Conservation (phyloP, 2,797 vertebrate species). For the Amniataba percoides region DNA sequence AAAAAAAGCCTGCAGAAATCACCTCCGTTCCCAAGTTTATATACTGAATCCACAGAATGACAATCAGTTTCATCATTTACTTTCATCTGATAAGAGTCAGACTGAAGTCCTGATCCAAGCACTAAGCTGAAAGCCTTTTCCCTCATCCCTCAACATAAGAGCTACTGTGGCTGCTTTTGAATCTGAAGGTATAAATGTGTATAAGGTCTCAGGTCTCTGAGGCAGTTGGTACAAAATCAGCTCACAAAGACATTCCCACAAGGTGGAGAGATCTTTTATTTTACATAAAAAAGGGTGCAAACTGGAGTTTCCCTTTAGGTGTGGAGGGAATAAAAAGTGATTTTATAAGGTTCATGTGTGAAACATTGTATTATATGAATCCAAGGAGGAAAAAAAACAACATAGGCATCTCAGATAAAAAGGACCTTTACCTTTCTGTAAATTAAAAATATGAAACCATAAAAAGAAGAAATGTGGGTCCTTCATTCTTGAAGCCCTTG, state of each 20-base stretch:
- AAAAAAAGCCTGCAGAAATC: no score
- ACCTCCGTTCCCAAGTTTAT: no score
- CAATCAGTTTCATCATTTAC: background rate
- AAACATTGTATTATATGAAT: slow-evolving; percentile 83
- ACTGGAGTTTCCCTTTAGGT: slow-evolving; percentile 89
- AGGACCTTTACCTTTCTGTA: slow-evolving; percentile 82
- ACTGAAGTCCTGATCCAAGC: background rate
- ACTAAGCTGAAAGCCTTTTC: background rate
- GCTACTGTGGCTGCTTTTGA: background rate
- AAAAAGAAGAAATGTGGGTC: slow-evolving; percentile 80
- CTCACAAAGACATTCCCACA: slow-evolving; percentile 62
- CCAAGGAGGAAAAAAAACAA: slow-evolving; percentile 75
- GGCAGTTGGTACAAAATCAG: slow-evolving; percentile 40
- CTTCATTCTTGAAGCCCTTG: slow-evolving; percentile 86
- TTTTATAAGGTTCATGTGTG: slow-evolving; percentile 85
- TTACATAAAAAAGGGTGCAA: slow-evolving; percentile 97
- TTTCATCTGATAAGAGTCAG: background rate
- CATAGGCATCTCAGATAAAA: slow-evolving; percentile 80
- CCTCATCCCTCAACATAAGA: background rate
- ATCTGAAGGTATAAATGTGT: background rate
- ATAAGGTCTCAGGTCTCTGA: background rate
- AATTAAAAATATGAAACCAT: slow-evolving; percentile 83
- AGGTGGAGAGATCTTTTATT: slow-evolving; percentile 92
- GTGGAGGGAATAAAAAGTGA: slow-evolving; percentile 89
- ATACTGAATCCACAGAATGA: no score